These are phyloP conservation scores for Holocentrus rufus DNA, from an alignment of 2,797 vertebrate species.

Conservation along the genomic window DNA sequence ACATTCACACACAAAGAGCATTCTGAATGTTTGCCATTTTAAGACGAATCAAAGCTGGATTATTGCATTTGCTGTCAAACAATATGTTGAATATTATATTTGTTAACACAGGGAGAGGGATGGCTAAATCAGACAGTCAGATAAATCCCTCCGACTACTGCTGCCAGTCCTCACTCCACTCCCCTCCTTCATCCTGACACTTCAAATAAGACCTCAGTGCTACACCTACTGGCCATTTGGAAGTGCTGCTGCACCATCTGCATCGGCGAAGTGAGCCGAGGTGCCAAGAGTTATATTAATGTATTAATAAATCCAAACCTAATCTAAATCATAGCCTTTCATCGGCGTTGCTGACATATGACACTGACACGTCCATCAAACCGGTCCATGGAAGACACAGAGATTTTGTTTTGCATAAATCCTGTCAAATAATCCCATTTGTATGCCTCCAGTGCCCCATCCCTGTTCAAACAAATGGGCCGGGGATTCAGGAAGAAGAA, in stretches of 20 bases:
- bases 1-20: not conserved
- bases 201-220: constrained; percentile 69
- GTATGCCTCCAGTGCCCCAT: constrained; percentile 39
- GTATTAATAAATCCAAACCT: constrained; percentile 46
- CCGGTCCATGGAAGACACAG: constrained; percentile 13
- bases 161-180: constrained; percentile 34
- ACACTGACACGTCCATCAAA: constrained; percentile 65
- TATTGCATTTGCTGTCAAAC: constrained; percentile 42
- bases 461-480: constrained; percentile 61
- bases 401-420: constrained; percentile 61
- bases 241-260: constrained; percentile 48
- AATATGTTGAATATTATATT: constrained; percentile 35
- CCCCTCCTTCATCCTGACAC: constrained; percentile 34
- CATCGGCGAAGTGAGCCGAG: constrained; percentile 24
- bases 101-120: constrained; percentile 6
- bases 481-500: constrained; percentile 37
- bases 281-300: constrained; percentile 30
- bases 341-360: constrained; percentile 48
- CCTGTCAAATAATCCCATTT: constrained; percentile 33
- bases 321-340: constrained; percentile 60
- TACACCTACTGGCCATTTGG: constrained; percentile 77
- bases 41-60: constrained; percentile 20
- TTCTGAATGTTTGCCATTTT: constrained; percentile 17
- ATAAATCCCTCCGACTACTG: constrained; percentile 56
- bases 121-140: constrained; percentile 37